phyloP scores from a whole-genome alignment of 2,113 vertebrate species.

The Ahaetulla prasina region DNA sequence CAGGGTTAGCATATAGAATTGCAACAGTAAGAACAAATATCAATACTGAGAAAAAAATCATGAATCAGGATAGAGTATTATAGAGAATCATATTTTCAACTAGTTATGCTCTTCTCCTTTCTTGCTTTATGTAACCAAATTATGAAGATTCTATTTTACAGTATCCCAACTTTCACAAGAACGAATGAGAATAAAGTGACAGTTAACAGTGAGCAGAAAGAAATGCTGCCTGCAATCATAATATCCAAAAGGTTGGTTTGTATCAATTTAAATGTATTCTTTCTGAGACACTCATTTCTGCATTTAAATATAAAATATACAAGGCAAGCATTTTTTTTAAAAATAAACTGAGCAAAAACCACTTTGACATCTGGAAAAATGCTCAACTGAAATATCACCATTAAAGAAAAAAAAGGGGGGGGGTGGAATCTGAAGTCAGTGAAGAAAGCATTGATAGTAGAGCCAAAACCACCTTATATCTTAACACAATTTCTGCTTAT shows the following conservation, averaged over 20 bases:
- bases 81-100: not conserved
- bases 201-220: not conserved
- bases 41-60: not conserved
- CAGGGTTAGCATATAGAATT: not conserved
- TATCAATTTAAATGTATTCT: rapidly evolving
- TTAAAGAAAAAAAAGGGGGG: not conserved
- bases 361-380: slow-evolving; percentile 10
- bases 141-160: rapidly evolving
- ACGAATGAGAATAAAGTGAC: not conserved
- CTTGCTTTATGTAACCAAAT: slow-evolving; percentile 10
- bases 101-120: not conserved
- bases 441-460: not conserved
- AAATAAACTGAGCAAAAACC: not conserved
- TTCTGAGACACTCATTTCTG: not conserved
- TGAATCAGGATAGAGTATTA: slow-evolving; percentile 23
- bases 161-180: not conserved
- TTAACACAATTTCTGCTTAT: slow-evolving; percentile 2
- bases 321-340: not conserved
- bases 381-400: not conserved
- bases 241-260: not conserved
- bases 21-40: not conserved
- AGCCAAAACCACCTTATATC: not conserved
- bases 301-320: not conserved
- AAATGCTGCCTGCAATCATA: not conserved
- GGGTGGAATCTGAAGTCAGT: not conserved